These are phyloP conservation scores for Sebastiscus tertius DNA, from an alignment of 2,797 vertebrate species.

Conservation along the genomic window DNA sequence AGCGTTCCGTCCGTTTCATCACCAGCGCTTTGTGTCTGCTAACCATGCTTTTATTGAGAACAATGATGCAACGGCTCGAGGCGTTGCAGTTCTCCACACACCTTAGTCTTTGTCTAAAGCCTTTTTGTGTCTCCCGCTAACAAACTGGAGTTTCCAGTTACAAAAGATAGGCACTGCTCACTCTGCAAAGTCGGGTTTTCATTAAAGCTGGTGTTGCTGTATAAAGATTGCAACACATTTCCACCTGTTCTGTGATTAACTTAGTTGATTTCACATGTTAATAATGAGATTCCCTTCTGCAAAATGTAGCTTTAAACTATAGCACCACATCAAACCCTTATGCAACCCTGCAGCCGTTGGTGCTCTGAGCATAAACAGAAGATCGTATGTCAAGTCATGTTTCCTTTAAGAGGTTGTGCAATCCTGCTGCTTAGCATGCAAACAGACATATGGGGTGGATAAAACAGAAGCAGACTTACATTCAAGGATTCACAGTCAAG, in stretches of 20 bases:
- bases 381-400: conserved; percentile 45
- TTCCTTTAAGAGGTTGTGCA: conserved; percentile 47
- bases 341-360: neutral
- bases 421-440: conserved; percentile 16
- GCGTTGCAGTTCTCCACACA: conserved; percentile 18
- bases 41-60: neutral
- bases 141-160: conserved; percentile 66
- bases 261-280: neutral
- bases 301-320: neutral
- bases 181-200: neutral
- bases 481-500: neutral
- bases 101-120: conserved; percentile 37
- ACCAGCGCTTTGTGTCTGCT: neutral
- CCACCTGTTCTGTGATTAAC: neutral
- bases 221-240: neutral
- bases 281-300: neutral
- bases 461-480: neutral
- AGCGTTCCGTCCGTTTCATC: neutral
- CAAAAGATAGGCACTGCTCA: neutral
- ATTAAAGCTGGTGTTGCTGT: neutral
- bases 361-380: conserved; percentile 20
- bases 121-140: conserved; percentile 6
- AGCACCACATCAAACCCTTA: neutral
- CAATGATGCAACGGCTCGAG: conserved; percentile 13
- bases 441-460: neutral